Evolutionary conservation across 2,113 vertebrate genomes (phyloP), one percentile per base, ranked within the genome.

Genomic region (Dipodomys merriami): DNA sequence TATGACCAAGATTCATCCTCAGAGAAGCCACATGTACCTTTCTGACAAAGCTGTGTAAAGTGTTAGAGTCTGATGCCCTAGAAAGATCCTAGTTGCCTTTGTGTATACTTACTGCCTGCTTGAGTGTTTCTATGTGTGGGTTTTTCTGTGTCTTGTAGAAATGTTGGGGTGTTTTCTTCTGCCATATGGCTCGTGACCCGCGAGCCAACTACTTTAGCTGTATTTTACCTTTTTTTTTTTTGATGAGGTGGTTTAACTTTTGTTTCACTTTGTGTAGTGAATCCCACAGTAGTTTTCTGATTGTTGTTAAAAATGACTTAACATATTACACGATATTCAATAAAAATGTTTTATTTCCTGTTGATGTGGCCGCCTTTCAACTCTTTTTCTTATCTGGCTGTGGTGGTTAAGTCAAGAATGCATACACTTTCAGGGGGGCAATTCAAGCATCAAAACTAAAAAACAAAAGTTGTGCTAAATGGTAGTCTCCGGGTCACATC

Each of bases 301-400:
- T 99, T 98, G 99, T 99, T 98, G 98, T 99, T 99, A 99, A 99
- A 95, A 98, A 99, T 99, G 99, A 99, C 99, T 99, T 99, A 98
- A 99, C 99, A 99, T 99, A 98, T 97, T 98, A 99, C 98, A 99
- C 98, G 98, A 99, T 99, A 99, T 98, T 99, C 99, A 99, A 99
- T 99, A 99, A 99, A 99, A 99, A 99, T 98, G 99, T 99, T 99
- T 99, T 99, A 99, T 99, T 99, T 99, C 99, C 99, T 99, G 99
- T 99, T 99, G 98, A 99, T 99, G 99, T 98, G 97, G 98, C 98
- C 87, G 96, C 83, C 80, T 95, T 95, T 96, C 96, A 93, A 95
- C 95, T 98, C 87, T 85, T 95, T 96, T 92, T 71, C 86, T 97
- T 94, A 16, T 78, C 49, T 39, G 33, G 71, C 39, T 35, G 83